Evolutionary conservation across 2,888 invertebrate genomes (phyloP).

Genomic region (Acanthosepion esculentum): DNA sequence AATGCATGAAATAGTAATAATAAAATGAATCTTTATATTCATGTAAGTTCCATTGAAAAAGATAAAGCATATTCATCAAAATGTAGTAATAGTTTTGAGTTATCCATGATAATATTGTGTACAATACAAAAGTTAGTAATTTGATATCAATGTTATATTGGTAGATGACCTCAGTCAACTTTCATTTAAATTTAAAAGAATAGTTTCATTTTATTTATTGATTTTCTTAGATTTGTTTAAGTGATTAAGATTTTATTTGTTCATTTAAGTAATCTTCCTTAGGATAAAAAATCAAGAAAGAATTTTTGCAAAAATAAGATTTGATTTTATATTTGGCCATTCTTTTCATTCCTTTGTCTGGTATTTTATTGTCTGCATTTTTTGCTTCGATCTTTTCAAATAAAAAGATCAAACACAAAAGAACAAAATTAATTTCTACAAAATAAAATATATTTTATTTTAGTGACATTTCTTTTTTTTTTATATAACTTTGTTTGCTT

Average conservation of each 20-base stretch:
- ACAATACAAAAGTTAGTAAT: neutral
- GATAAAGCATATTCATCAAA: no score
- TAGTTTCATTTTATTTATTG: neutral
- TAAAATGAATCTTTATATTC: no score
- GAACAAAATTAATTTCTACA: neutral
- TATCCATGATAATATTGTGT: no score
- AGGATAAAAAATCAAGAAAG: neutral
- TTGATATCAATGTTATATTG: neutral
- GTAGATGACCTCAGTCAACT: neutral
- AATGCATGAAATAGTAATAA: no score
- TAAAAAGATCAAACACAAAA: neutral
- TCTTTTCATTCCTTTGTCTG: neutral
- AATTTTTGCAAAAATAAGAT: neutral
- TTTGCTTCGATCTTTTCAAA: neutral
- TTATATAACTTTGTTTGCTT: neutral
- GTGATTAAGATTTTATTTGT: slow-evolving; percentile 25
- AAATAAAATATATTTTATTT: neutral
- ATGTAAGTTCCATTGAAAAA: no score
- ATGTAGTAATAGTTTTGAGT: no score
- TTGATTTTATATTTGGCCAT: neutral
- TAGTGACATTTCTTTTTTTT: neutral
- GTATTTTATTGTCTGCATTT: neutral
- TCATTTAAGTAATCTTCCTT: neutral
- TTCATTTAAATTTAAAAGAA: neutral
- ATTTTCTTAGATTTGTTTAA: neutral